Percentiles rank a stretch among this genome's conserved stretches.
Evolutionary conservation across 2,888 invertebrate genomes (phyloP).

Genomic region (Dasypolia templi): DNA sequence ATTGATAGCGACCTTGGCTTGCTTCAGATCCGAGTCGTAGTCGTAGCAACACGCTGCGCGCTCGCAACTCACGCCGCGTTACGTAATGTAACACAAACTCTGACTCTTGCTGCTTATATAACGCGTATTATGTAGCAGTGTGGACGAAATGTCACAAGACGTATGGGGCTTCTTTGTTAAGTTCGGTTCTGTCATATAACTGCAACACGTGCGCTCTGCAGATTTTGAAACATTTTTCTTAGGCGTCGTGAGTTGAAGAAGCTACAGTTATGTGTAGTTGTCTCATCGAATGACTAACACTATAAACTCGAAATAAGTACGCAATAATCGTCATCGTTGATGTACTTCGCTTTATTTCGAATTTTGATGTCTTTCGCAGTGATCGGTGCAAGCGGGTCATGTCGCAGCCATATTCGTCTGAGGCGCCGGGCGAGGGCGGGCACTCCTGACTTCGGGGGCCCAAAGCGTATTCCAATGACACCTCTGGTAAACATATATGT

Average conservation of each 20-base stretch:
- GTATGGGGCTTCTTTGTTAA: conserved; percentile 75
- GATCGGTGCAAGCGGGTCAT: conserved; percentile 22
- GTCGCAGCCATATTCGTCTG: conserved; percentile 25
- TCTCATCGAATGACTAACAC: conserved; percentile 5
- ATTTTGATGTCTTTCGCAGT: conserved; percentile 58
- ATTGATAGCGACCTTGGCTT: conserved; percentile 67
- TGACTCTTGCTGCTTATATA: conserved; percentile 81
- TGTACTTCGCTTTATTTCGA: conserved; percentile 16
- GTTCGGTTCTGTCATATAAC: conserved; percentile 46
- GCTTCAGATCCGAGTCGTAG: conserved; percentile 57
- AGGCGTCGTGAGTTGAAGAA: not conserved
- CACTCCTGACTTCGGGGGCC: conserved; percentile 7
- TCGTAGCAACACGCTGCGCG: conserved; percentile 65
- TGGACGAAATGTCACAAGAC: conserved; percentile 79
- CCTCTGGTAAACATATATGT: conserved; percentile 58
- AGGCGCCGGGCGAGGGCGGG: conserved; percentile 18
- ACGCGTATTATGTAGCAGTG: conserved; percentile 78
- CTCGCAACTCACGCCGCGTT: conserved; percentile 77
- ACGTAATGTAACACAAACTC: conserved; percentile 80
- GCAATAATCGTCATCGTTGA: conserved; percentile 1
- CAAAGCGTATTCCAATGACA: conserved; percentile 53
- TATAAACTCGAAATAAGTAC: conserved; percentile 1
- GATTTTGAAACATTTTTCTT: conserved; percentile 40
- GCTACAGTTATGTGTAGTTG: not conserved
- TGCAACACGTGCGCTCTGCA: conserved; percentile 33